A percentile compares a stretch with the other conserved stretches of the same genome.
These are phyloP conservation scores for Buphagus erythrorhynchus DNA, from an alignment of 2,797 vertebrate species.

Conservation along the genomic window DNA sequence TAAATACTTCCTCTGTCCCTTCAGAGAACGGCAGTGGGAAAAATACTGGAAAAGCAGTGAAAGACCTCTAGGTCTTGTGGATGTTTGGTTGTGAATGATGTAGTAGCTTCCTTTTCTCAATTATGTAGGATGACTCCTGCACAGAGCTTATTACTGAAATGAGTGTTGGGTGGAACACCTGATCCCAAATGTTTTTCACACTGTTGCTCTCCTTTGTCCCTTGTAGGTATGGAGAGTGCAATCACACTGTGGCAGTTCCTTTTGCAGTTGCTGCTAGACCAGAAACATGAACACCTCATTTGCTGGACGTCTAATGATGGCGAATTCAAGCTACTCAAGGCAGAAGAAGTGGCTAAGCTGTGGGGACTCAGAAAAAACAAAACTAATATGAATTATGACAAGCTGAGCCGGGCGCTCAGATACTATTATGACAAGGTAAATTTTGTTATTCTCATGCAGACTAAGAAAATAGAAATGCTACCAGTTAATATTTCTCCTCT, in stretches of 20 bases:
- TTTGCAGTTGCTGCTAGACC: constrained; percentile 94
- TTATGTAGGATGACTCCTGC: not conserved
- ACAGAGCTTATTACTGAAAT: not conserved
- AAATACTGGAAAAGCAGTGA: not conserved
- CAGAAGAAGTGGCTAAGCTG: constrained; percentile 96
- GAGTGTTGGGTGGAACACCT: not conserved
- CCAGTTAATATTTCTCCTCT: not conserved
- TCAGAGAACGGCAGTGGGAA: not conserved
- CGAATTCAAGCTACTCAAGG: constrained; percentile 96
- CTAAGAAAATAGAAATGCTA: not conserved
- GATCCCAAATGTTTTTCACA: constrained; percentile 23
- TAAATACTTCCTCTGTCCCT: not conserved
- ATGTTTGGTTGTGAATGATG: not conserved
- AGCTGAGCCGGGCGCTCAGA: constrained; percentile 94
- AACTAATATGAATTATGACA: constrained; percentile 99
- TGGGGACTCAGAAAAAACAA: constrained; percentile 99
- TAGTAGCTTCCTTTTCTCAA: not conserved
- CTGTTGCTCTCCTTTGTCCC: constrained; percentile 44
- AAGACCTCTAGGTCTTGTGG: not conserved
- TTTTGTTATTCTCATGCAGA: not conserved
- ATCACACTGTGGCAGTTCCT: constrained; percentile 99
- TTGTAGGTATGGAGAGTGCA: constrained; percentile 94
- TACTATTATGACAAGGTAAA: constrained; percentile 98
- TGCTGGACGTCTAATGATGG: constrained; percentile 97
- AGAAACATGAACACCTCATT: constrained; percentile 95